phyloP scores from a whole-genome alignment of 2,113 vertebrate species.

The Pardalotus punctatus region DNA sequence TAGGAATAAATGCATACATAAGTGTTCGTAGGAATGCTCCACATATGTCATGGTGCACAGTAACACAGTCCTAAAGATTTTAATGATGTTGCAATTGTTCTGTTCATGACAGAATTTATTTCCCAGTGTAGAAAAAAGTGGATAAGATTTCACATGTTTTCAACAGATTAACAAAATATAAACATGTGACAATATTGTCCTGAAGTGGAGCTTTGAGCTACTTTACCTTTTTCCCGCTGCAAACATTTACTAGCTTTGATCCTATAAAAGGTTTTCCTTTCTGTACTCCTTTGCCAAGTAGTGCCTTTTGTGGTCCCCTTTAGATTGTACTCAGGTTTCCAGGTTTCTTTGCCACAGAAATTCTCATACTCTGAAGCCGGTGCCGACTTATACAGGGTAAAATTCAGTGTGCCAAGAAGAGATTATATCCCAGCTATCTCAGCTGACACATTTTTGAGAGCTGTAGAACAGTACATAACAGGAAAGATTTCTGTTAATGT shows the following conservation, averaged over 20 bases:
- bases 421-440: neutral
- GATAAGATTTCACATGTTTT: neutral
- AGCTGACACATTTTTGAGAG: neutral
- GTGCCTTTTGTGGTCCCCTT: neutral
- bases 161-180: neutral
- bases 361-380: neutral
- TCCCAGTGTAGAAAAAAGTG: neutral
- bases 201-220: neutral
- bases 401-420: neutral
- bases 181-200: neutral
- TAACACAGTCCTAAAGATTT: neutral
- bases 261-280: neutral
- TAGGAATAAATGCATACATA: neutral
- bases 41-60: too few species aligned
- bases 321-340: neutral
- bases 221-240: neutral
- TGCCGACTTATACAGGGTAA: neutral
- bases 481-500: neutral
- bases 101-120: neutral
- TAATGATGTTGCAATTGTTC: neutral
- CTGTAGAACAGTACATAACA: fast-evolving
- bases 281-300: neutral
- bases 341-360: neutral
- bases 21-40: neutral
- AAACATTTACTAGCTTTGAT: neutral